These are phyloP conservation scores for Nephrotoma appendiculata DNA, from an alignment of 2,888 invertebrate species.

Conservation along the genomic window DNA sequence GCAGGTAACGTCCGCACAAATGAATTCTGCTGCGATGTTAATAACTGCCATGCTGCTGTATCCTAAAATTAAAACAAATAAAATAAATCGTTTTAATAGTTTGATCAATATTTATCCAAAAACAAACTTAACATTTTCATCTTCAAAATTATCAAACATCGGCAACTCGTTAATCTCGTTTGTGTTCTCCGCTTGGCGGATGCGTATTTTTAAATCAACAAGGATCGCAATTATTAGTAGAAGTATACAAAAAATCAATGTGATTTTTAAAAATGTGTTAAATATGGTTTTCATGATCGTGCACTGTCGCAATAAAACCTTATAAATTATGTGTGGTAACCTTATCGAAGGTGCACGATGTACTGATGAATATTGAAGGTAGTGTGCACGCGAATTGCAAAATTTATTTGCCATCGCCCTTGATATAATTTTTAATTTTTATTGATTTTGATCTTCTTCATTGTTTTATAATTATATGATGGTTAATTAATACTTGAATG, in stretches of 20 bases:
- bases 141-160: not conserved
- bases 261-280: not conserved
- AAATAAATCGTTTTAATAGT: not conserved
- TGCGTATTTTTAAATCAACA: not conserved
- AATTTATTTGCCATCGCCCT: not conserved
- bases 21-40: constrained; percentile 31
- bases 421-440: not conserved
- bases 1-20: constrained; percentile 29
- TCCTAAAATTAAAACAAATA: constrained; percentile 19
- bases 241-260: not conserved
- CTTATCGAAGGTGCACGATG: not conserved
- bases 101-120: not conserved
- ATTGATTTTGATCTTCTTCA: not conserved
- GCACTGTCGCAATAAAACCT: not conserved
- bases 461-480: too few species aligned
- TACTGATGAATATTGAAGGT: not conserved
- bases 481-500: too few species aligned
- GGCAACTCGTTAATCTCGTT: not conserved
- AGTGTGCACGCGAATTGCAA: not conserved
- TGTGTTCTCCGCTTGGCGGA: not conserved
- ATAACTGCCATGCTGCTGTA: constrained; percentile 31
- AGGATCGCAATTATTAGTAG: not conserved
- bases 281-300: not conserved
- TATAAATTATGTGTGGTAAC: not conserved
- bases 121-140: not conserved